Evolutionary conservation across 2,888 invertebrate species (phyloP).

Genomic region (Dolomedes plantarius): DNA sequence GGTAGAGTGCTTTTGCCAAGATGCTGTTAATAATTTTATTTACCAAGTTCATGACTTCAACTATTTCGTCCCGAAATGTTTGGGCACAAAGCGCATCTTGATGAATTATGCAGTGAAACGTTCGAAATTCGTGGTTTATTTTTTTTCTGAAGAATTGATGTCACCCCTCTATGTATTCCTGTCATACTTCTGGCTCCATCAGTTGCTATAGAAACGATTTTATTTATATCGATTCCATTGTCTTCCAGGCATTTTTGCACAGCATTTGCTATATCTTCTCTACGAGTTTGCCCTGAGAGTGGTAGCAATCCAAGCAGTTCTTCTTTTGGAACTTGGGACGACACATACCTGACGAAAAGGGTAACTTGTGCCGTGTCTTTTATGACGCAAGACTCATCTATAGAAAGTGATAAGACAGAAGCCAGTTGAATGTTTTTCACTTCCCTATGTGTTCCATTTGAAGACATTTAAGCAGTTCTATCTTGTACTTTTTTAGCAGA

Average conservation of each 20-base stretch:
- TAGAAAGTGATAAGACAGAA: constrained; percentile 23
- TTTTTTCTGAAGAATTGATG: constrained; percentile 16
- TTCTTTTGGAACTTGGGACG: too few species aligned
- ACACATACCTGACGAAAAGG: constrained; percentile 29
- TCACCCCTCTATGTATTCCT: neutral
- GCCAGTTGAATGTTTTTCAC: neutral
- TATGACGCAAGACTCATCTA: constrained; percentile 23
- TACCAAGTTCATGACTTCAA: neutral
- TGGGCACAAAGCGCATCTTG: constrained; percentile 8
- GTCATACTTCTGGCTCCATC: constrained; percentile 20
- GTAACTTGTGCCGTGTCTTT: constrained; percentile 20
- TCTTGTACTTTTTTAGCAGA: constrained; percentile 1
- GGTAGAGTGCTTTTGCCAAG: neutral
- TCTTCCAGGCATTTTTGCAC: neutral
- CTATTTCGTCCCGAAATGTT: constrained; percentile 1
- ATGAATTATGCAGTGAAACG: neutral
- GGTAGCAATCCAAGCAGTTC: constrained; percentile 23
- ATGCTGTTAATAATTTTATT: neutral
- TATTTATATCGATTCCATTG: neutral
- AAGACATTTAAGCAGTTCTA: neutral
- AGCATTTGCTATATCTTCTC: neutral
- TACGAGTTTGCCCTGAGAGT: neutral
- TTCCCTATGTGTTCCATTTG: neutral
- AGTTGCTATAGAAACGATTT: neutral
- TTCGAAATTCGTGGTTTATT: neutral